Conservation (phyloP, 2,888 invertebrate species). For the Monochamus alternatus region DNA sequence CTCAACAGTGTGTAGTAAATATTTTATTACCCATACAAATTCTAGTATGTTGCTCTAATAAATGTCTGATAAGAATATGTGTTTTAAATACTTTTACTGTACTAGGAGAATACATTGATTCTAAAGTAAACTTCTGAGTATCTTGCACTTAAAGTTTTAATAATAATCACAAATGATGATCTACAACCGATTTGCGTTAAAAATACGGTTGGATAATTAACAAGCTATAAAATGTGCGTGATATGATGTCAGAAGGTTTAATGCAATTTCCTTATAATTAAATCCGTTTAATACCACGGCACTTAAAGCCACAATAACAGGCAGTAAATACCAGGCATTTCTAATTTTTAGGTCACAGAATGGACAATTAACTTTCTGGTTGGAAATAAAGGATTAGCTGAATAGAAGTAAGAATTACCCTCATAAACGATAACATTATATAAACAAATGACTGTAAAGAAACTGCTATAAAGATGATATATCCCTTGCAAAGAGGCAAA, state of each 20-base stretch:
- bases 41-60: no score
- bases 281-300: constrained; percentile 23
- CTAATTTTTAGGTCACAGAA: constrained; percentile 38
- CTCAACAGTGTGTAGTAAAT: no score
- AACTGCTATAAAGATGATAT: constrained; percentile 28
- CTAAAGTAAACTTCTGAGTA: no score
- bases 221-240: constrained; percentile 4
- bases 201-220: not conserved
- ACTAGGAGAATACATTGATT: no score
- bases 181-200: no score
- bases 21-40: no score
- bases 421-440: constrained; percentile 31
- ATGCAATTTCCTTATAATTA: constrained; percentile 29
- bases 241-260: constrained; percentile 31
- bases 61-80: no score
- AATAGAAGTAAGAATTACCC: constrained; percentile 18
- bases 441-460: constrained; percentile 33
- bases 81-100: no score
- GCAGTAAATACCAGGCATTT: constrained; percentile 35
- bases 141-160: no score
- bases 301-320: constrained; percentile 19
- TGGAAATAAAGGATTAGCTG: constrained; percentile 54
- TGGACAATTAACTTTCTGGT: constrained; percentile 30
- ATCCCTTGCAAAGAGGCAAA: constrained; percentile 27
- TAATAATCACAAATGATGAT: no score